Percentiles rank a stretch among this genome's conserved stretches.
These are phyloP conservation scores for Crotalus horridus DNA, from an alignment of 2,113 vertebrate species.

Conservation along the genomic window DNA sequence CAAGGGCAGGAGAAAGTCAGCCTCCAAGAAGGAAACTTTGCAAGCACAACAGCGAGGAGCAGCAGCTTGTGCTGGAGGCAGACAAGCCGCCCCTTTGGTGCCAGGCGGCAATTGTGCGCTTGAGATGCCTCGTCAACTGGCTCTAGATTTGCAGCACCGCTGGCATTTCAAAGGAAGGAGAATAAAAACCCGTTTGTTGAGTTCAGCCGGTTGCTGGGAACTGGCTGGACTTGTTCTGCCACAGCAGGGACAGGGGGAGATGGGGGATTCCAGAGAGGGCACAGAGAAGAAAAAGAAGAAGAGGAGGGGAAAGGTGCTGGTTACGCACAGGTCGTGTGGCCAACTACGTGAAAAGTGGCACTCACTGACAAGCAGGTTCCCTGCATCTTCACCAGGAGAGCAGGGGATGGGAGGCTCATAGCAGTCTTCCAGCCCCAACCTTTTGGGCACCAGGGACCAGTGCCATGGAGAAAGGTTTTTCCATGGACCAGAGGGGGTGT, in stretches of 20 bases:
- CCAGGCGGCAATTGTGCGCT: neutral
- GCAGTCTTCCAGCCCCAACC: neutral
- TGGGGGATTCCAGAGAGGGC: slow-evolving; percentile 12
- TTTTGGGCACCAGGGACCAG: too few species aligned
- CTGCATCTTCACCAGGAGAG: neutral
- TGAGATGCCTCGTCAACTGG: neutral
- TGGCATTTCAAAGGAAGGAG: neutral
- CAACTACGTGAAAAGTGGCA: neutral
- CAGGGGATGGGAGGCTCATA: neutral
- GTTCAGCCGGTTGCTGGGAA: slow-evolving; percentile 4
- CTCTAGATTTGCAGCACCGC: neutral
- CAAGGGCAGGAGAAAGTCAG: neutral
- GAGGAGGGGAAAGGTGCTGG: neutral
- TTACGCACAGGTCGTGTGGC: too few species aligned
- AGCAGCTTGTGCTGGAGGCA: neutral
- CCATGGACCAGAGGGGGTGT: too few species aligned
- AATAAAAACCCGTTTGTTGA: neutral
- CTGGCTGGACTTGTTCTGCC: slow-evolving; percentile 46
- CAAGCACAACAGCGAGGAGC: neutral
- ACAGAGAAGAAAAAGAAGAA: neutral
- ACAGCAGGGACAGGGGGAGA: neutral
- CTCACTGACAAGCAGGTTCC: neutral
- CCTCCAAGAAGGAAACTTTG: neutral
- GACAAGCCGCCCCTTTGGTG: neutral
- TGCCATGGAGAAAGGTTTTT: too few species aligned